phyloP scores from a whole-genome alignment of 2,113 vertebrate species.

The Anguilla japonica region DNA sequence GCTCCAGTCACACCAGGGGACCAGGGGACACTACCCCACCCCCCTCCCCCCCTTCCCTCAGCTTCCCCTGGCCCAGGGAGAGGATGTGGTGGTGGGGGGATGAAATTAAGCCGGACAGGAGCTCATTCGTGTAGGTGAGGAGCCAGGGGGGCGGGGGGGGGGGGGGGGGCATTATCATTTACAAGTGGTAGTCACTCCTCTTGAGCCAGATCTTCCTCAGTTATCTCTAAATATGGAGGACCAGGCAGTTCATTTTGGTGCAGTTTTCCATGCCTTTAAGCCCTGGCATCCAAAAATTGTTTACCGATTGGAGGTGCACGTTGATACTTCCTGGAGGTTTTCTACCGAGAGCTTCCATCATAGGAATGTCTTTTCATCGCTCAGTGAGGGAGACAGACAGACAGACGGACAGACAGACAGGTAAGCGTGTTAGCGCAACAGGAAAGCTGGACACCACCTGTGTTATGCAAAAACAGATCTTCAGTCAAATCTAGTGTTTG shows the following conservation, averaged over 20 bases:
- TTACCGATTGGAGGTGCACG: neutral
- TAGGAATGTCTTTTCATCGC: no score
- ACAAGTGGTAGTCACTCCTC: neutral
- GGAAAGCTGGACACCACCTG: no score
- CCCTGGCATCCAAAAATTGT: neutral
- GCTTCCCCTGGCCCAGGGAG: neutral
- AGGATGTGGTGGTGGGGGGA: conserved; percentile 24
- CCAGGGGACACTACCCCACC: conserved; percentile 9
- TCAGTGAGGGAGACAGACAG: no score
- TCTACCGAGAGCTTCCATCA: no score
- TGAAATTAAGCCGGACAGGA: conserved; percentile 73
- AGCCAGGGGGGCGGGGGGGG: neutral
- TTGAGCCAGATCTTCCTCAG: neutral
- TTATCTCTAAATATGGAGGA: neutral
- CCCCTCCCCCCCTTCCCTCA: neutral
- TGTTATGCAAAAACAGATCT: no score
- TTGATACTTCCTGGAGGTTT: neutral
- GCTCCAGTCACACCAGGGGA: conserved; percentile 44
- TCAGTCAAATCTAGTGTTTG: neutral
- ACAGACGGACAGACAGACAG: no score
- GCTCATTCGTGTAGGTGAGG: conserved; percentile 67
- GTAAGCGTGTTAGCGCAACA: no score
- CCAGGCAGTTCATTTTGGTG: neutral
- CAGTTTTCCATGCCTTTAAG: neutral
- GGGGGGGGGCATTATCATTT: neutral